Percentiles rank a stretch among this genome's conserved stretches.
These are phyloP conservation scores for Aphis gossypii DNA, from an alignment of 1,140 invertebrate species.

Conservation along the genomic window DNA sequence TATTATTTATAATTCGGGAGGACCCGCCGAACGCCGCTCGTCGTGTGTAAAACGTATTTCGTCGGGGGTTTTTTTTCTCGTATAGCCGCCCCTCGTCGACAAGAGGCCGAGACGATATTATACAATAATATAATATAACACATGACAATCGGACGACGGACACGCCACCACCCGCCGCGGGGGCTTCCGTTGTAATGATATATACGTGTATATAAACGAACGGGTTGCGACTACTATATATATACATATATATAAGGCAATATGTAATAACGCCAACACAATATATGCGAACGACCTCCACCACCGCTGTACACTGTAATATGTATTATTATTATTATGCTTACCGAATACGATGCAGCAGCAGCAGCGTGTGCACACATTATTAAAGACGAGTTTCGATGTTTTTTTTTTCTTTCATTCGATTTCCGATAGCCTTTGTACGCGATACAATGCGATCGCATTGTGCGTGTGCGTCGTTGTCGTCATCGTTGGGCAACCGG, in stretches of 20 bases:
- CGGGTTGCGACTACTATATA: not conserved
- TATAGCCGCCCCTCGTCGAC: not conserved
- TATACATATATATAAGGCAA: not conserved
- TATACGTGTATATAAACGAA: not conserved
- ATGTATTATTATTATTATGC: not conserved
- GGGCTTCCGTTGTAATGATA: conserved; percentile 4
- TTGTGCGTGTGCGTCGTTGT: not conserved
- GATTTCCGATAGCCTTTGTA: conserved; percentile 31
- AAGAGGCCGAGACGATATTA: conserved; percentile 3
- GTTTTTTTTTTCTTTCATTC: conserved; percentile 43
- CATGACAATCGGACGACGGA: conserved; percentile 4
- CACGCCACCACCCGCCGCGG: not conserved
- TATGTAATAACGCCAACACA: not conserved
- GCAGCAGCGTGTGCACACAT: not conserved
- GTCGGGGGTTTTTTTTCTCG: not conserved
- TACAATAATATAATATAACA: not conserved
- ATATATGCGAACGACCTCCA: not conserved
- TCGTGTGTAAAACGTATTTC: not conserved
- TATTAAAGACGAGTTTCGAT: not conserved
- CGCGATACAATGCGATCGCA: not conserved
- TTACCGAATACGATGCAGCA: not conserved
- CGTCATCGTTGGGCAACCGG: conserved; percentile 34
- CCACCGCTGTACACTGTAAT: not conserved
- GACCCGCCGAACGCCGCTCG: not conserved
- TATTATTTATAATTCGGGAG: not conserved